Base-by-base conservation (phyloP, 2,113 vertebrate species). In the Galeopterus variegatus region DNA sequence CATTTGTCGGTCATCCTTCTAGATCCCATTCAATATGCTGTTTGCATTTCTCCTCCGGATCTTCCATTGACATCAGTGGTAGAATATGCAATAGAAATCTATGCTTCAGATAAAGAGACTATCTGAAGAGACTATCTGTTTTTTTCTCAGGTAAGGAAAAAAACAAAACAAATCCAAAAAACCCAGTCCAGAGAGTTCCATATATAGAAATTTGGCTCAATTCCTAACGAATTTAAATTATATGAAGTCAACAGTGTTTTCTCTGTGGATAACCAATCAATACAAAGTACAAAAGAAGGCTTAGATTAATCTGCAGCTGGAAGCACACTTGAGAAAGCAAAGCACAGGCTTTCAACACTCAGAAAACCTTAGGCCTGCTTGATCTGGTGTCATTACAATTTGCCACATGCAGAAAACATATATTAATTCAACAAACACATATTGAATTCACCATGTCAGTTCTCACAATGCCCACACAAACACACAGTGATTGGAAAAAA, bases 281-380 rank as follows among this genome's bases (percentile, higher is more conserved):
- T 97, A 75, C 64, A 82, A 69, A 69, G 36, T 33, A 88, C 56
- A 96, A 96, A 96, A 62, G 72, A 73, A 94, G 24, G 60, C 90
- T 96, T 54, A 81, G 48, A 89, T 90, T 95, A 90, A 90, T 92
- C 80, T 92, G 69, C 12, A 84, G 65, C 31, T 77, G 28, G 11
- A 81, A 76, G 36, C 54, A 92, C 52, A 56, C 48, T 94, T 96
- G 76, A 95, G 54, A 95, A 96, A 90, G 72, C 41, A 96, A 97
- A 96, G 28, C n/a, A 65, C 60, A 79, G 75, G 56, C 95, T 96
- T 93, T 89, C 90, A 80, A 90, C 72, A 65, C 54, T 90, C 7
- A 41, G 69, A 81, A 97, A 94, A 58, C 58, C 54, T 64, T 85
- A 67, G 60, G 17, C 14, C 19, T 90, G 64, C 90, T 94, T 94